Conservation (phyloP, 2,888 invertebrate species). For the Branchipolynoe longqiensis region DNA sequence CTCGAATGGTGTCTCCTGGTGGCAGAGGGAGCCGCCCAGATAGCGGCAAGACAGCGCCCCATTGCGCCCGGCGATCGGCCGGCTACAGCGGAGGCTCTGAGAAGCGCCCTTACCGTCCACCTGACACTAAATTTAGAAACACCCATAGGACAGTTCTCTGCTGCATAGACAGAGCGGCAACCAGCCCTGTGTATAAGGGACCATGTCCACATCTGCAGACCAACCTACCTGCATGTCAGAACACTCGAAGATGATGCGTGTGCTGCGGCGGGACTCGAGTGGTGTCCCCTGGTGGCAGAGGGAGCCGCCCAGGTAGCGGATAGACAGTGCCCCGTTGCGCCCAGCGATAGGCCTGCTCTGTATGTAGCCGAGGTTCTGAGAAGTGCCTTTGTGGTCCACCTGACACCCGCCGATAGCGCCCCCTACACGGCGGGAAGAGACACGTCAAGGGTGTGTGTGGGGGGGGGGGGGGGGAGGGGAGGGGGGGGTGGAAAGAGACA, state of each 20-base stretch:
- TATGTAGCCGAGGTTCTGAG: conserved; percentile 75
- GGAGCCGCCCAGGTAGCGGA: conserved; percentile 75
- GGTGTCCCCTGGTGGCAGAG: conserved; percentile 73
- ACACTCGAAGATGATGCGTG: conserved; percentile 75
- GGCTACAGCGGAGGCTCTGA: conserved; percentile 75
- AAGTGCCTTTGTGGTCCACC: conserved; percentile 62
- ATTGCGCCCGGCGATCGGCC: conserved; percentile 71
- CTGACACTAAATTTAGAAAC: too few species aligned
- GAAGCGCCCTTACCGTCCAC: conserved; percentile 62
- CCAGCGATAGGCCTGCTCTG: conserved; percentile 74
- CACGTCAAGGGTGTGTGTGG: too few species aligned
- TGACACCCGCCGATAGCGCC: conserved; percentile 77
- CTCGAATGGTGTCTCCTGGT: conserved; percentile 69
- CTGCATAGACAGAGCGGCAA: too few species aligned
- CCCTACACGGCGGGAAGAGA: conserved; percentile 67
- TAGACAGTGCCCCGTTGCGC: conserved; percentile 71
- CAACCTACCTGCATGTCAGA: conserved; percentile 69
- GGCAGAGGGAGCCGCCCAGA: conserved; percentile 75
- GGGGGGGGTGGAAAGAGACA: too few species aligned
- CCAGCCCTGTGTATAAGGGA: too few species aligned
- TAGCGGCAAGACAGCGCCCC: conserved; percentile 74
- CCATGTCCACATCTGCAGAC: too few species aligned
- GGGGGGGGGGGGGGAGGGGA: too few species aligned
- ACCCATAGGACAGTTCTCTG: too few species aligned
- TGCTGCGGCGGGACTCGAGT: conserved; percentile 71